Evolutionary conservation across 2,888 invertebrate genomes (phyloP), one percentile per base, ranked within the genome.

Genomic region (Dicranocentrus wangi): DNA sequence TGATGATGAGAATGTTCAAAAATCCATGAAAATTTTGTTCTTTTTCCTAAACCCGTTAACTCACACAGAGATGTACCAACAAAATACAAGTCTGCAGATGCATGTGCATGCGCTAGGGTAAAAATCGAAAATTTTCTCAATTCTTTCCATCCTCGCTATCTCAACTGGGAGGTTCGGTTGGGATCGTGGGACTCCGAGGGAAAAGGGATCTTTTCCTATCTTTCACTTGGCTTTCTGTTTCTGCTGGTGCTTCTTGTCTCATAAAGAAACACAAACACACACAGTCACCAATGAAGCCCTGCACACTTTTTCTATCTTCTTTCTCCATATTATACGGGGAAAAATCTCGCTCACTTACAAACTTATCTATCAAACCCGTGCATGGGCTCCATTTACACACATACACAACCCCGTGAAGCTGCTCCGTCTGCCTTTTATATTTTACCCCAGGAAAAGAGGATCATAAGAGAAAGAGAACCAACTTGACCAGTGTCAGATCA

Each of bases 81-180:
- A 76, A 69, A 76, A 68, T 72, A 77, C 69, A 42, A 28, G 60
- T 65, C 75, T 80, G 75, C 81, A 78, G 80, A 77, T 84, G 82
- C 84, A 82, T 84, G 84, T 84, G 82, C 84, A 84, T 84, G 84
- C 84, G 84, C 84, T 82, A 73, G 84, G 84, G 82, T 84, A 84
- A 84, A 84, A 84, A 84, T 84, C 84, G 84, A 84, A 84, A 84
- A 81, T 78, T 82, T 82, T 82, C 82, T 68, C 80, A 82, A 73
- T 78, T 82, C 69, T 82, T 63, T 75, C 58, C 73, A 77, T 77
- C 76, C 81, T 61, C 63, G 60, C 70, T 60, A 77, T 75, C 75
- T 73, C 58, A 66, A 69, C 28, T 43, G 19, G n/a, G 51, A 32
- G n/a, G 71, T 71, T 81, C 81, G 81, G 81, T 27, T 19, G 19